These are phyloP conservation scores for Porites lutea DNA, from an alignment of 64 coral and sea anemone genomes.

Conservation along the genomic window DNA sequence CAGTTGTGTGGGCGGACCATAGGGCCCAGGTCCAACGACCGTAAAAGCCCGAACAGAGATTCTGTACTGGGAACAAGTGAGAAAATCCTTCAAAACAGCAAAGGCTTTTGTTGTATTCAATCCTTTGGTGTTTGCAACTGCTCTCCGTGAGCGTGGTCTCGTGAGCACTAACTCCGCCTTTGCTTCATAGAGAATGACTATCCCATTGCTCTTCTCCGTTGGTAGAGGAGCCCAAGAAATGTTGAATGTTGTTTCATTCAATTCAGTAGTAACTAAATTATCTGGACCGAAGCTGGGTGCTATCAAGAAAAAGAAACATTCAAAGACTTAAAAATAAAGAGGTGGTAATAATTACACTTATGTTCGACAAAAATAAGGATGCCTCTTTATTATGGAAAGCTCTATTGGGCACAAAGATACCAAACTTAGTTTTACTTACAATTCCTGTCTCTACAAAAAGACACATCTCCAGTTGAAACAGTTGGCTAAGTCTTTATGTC, in stretches of 20 bases:
- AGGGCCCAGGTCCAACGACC: neutral
- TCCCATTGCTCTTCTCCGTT: slow-evolving; percentile 11
- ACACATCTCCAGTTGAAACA: too few species aligned
- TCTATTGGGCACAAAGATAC: too few species aligned
- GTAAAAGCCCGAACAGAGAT: slow-evolving; percentile 23
- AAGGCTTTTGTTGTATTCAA: neutral
- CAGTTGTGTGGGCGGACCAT: neutral
- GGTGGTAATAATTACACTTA: neutral
- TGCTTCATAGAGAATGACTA: neutral
- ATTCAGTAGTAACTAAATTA: neutral
- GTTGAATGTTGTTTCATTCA: slow-evolving; percentile 6
- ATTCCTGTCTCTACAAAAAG: too few species aligned
- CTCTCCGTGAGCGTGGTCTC: neutral
- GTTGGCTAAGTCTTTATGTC: too few species aligned
- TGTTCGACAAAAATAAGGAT: too few species aligned
- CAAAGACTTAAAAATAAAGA: neutral
- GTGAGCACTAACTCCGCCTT: neutral
- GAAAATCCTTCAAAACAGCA: neutral
- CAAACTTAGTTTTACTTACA: too few species aligned
- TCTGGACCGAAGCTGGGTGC: neutral
- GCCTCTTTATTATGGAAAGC: too few species aligned
- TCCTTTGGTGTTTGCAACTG: neutral
- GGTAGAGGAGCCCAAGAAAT: slow-evolving; percentile 24
- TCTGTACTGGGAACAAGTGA: neutral
- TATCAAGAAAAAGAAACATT: neutral